Evolutionary conservation across 2,797 vertebrate species (phyloP), one percentile per base, ranked within the genome.

Genomic region (Tokudaia muenninki): DNA sequence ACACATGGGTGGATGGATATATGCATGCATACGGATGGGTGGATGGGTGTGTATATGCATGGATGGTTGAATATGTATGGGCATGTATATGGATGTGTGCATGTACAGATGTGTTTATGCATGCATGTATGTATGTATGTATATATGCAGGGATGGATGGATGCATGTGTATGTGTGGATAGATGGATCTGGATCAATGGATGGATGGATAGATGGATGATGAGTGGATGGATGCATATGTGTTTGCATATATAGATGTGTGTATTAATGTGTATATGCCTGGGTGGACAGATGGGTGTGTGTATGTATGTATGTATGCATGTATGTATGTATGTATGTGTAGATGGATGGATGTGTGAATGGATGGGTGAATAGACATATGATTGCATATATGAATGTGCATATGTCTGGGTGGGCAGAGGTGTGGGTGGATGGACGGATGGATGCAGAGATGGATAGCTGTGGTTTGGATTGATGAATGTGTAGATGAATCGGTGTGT

Each of bases 91-190:
- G 75, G 0, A 10, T 79, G 8, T 37, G 19, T 37, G 70, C 22
- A 37, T 52, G 12, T 52, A 50, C 9, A 50, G 5, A 50, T 65
- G 29, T 31, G 29, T 24, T 19, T 6, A 34, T 6, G 37, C 5
- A 26, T 52, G 13, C 1, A 12, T 57, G 16, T 5, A 7, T 26
- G 22, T 0, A 10, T 34, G 75, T 52, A 2, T 21, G 19, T 59
- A 22, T 59, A 19, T 21, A 7, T 59, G 59, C 24, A 21, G 6
- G 21, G 3, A 24, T 61, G 59, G 6, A 24, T 61, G 59, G 21
- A 24, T 61, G 59, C 21, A 61, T 22, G 22, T 61, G 61, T 63
- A 24, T 11, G 10, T 63, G 7, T 61, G 22, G 59, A 61, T 61
- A 9, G 24, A 61, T 61, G 59, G 19, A 59, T 57, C 57, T 21